Conservation (phyloP, 2,797 vertebrate species). For the Harpagifer antarcticus region DNA sequence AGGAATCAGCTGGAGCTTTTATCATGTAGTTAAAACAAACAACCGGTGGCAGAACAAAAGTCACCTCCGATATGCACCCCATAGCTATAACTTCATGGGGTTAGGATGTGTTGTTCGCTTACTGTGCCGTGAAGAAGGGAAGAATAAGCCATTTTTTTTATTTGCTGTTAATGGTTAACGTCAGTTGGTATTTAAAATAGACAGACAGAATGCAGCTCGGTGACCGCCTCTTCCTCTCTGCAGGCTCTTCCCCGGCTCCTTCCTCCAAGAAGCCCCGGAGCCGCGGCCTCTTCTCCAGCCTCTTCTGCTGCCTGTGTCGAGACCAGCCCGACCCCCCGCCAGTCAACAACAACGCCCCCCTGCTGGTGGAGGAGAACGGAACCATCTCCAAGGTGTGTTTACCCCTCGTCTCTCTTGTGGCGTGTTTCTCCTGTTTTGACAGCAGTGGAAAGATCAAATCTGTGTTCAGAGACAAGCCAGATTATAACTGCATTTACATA, state of each 20-base stretch:
- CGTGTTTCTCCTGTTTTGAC: slow-evolving; percentile 7
- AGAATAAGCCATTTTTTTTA: neutral
- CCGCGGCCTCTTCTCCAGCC: slow-evolving; percentile 89
- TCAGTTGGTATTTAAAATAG: neutral
- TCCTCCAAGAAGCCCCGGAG: slow-evolving; percentile 90
- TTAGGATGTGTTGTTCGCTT: neutral
- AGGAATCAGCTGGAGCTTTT: slow-evolving; percentile 4
- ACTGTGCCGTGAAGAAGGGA: too few species aligned
- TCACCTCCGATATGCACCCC: too few species aligned
- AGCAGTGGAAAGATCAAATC: neutral
- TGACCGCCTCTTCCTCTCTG: neutral
- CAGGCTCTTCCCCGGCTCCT: slow-evolving; percentile 78
- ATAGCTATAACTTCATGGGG: too few species aligned
- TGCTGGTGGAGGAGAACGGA: slow-evolving; percentile 95
- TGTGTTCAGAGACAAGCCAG: neutral
- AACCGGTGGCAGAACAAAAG: neutral
- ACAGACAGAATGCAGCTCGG: neutral
- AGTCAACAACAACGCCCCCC: slow-evolving; percentile 91
- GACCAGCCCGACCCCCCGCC: slow-evolving; percentile 88
- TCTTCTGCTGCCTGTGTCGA: slow-evolving; percentile 93
- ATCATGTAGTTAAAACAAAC: neutral
- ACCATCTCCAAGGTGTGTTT: slow-evolving; percentile 90
- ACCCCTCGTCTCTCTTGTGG: neutral
- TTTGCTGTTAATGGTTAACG: neutral
- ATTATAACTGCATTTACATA: too few species aligned